These are phyloP conservation scores for Myotis findleyi DNA, from an alignment of 2,797 vertebrate species.

Conservation along the genomic window DNA sequence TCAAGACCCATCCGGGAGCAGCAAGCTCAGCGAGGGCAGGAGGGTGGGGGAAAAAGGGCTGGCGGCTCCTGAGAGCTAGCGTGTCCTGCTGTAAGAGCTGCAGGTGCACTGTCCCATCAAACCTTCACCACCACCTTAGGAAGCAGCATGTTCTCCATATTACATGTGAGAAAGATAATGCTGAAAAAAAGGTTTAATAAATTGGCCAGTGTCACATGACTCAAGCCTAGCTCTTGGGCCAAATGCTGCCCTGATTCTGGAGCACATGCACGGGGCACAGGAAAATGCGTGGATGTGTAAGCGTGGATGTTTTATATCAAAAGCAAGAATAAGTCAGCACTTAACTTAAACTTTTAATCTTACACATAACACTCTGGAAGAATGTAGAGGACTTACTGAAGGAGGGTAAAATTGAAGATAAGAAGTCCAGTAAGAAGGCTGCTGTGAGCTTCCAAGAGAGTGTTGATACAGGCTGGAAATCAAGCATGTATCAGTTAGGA, in stretches of 20 bases:
- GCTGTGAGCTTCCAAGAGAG: neutral
- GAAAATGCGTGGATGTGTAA: neutral
- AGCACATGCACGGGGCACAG: neutral
- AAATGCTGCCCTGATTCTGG: neutral
- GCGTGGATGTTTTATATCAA: conserved; percentile 4
- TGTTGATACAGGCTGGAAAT: neutral
- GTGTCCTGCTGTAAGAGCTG: neutral
- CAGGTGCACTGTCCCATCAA: neutral
- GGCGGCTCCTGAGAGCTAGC: neutral
- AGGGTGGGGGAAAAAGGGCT: neutral
- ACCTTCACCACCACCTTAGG: neutral
- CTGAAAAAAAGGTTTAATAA: neutral
- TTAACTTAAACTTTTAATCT: conserved; percentile 46
- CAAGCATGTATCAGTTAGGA: neutral
- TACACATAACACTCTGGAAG: neutral
- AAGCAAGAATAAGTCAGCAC: neutral
- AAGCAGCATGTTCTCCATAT: neutral
- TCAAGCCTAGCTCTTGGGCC: neutral
- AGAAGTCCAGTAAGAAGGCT: neutral
- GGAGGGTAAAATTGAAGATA: conserved; percentile 16
- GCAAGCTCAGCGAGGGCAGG: neutral
- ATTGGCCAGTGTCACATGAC: neutral
- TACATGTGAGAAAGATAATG: neutral
- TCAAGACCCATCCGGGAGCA: neutral
- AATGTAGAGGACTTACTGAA: conserved; percentile 8